A percentile compares a stretch with the other conserved stretches of the same genome.
phyloP scores from a whole-genome alignment of 1,140 invertebrate genomes.

The Brachionus manjavacas region DNA sequence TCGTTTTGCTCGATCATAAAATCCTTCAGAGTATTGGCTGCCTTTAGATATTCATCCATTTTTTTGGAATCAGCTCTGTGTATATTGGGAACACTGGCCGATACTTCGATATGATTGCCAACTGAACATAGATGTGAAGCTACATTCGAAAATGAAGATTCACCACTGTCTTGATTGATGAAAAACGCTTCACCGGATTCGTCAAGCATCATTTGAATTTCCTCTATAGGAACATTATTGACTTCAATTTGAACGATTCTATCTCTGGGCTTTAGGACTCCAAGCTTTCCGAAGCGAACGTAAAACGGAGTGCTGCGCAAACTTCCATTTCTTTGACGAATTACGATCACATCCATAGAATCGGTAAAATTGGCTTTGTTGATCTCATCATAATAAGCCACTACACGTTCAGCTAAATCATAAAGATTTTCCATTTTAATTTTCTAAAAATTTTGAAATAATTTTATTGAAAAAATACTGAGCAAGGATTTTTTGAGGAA shows the following conservation, averaged over 20 bases:
- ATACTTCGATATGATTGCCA: neutral
- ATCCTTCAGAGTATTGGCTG: neutral
- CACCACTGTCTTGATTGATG: constrained; percentile 67
- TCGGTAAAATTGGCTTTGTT: constrained; percentile 77
- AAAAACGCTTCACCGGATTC: constrained; percentile 98
- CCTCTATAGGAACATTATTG: constrained; percentile 84
- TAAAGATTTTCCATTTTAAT: constrained; percentile 1
- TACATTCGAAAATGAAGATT: neutral
- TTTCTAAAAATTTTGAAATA: neutral
- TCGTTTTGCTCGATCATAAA: neutral
- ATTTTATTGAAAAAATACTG: neutral
- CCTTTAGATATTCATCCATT: constrained; percentile 18
- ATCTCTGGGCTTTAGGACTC: constrained; percentile 84
- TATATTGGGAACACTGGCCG: neutral
- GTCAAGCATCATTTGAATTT: constrained; percentile 98
- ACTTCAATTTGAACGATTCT: constrained; percentile 99
- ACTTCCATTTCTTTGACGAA: constrained; percentile 88
- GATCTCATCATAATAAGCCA: constrained; percentile 5
- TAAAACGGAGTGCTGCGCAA: constrained; percentile 95
- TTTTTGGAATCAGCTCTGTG: neutral
- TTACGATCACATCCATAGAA: constrained; percentile 95
- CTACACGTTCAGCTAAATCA: constrained; percentile 6
- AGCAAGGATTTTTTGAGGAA: neutral
- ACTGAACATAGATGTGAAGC: neutral
- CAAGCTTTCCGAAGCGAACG: constrained; percentile 95